phyloP scores from a whole-genome alignment of 2,797 vertebrate species.

The Okamejei kenojei region DNA sequence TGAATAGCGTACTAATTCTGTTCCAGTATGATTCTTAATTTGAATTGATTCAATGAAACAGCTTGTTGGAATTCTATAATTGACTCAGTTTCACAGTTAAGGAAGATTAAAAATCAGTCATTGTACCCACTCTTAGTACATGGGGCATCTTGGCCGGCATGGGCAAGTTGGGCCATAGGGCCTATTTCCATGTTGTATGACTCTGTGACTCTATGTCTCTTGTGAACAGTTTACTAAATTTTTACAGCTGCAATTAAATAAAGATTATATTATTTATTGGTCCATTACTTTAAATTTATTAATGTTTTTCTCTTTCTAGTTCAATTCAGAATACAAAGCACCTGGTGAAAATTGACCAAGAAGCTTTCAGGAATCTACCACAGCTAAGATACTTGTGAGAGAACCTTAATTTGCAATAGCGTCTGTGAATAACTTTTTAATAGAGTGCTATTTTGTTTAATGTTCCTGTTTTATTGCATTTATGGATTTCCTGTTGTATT shows the following conservation, averaged over 20 bases:
- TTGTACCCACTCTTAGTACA: background rate
- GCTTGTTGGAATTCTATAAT: background rate
- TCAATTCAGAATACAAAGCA: slow-evolving; percentile 35
- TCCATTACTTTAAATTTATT: background rate
- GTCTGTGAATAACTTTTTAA: background rate
- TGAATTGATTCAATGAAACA: background rate
- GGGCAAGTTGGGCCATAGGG: too few relatives aligned
- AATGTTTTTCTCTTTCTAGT: background rate
- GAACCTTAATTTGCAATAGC: slow-evolving; percentile 10
- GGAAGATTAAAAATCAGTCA: background rate
- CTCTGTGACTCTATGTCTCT: too few relatives aligned
- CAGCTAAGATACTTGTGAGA: slow-evolving; percentile 34
- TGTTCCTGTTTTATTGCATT: background rate
- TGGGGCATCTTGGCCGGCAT: too few relatives aligned
- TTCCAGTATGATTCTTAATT: background rate
- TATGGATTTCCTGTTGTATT: too few relatives aligned
- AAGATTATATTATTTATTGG: background rate
- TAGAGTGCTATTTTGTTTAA: background rate
- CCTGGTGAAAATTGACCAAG: slow-evolving; percentile 27
- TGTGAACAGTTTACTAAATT: background rate
- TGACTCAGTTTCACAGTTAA: background rate
- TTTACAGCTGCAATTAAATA: background rate
- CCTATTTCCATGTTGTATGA: too few relatives aligned
- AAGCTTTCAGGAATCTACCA: slow-evolving; percentile 29
- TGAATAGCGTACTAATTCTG: background rate